These are phyloP conservation scores for Cataglyphis cursor DNA, from an alignment of 2,888 invertebrate species.

Conservation along the genomic window DNA sequence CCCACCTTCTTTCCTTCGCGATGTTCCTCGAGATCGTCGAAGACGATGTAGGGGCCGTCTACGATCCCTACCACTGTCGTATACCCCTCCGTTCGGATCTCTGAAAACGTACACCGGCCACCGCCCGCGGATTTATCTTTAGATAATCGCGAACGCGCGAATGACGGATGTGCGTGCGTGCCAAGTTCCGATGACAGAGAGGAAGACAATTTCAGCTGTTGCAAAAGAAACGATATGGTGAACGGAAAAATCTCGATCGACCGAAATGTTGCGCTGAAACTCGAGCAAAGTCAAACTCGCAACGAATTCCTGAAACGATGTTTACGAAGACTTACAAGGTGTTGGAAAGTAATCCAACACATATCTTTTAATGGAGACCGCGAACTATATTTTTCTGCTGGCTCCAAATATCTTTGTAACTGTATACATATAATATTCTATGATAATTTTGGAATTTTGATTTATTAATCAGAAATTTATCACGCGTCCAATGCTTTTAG, in stretches of 20 bases:
- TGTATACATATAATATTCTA: not conserved
- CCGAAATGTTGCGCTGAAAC: not conserved
- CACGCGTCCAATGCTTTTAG: not conserved
- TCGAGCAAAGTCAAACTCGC: conserved; percentile 73
- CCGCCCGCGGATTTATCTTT: conserved; percentile 74
- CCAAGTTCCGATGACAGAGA: conserved; percentile 43
- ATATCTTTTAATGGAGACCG: not conserved
- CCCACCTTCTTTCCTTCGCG: conserved; percentile 74
- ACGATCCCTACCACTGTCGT: conserved; percentile 61
- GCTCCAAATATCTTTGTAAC: not conserved
- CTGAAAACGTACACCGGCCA: conserved; percentile 75
- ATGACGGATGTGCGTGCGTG: conserved; percentile 32
- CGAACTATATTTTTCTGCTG: not conserved
- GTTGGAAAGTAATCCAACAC: not conserved
- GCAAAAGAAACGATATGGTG: not conserved
- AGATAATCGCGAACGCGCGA: conserved; percentile 68
- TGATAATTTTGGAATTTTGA: not conserved
- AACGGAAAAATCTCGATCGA: not conserved
- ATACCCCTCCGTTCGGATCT: conserved; percentile 54
- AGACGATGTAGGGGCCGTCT: conserved; percentile 68
- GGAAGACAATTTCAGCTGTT: not conserved
- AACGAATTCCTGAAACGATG: not conserved
- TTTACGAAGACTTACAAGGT: not conserved
- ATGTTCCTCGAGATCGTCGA: conserved; percentile 72
- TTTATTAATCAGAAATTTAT: not conserved